Base-by-base conservation (phyloP, 2,888 invertebrate genomes). In the Ectobius pallidus region DNA sequence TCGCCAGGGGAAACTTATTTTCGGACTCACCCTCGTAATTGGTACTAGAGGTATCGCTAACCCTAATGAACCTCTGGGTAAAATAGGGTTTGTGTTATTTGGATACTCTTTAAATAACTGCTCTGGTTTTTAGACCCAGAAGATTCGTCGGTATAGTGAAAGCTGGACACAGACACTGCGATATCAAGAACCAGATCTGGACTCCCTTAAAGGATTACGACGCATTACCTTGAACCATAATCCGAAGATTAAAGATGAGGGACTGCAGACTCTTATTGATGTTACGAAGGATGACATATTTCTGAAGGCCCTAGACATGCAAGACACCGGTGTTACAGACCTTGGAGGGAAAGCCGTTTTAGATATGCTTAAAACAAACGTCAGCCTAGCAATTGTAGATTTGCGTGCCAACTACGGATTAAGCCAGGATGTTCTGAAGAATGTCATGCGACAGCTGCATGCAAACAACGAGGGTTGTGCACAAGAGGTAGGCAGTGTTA, bases 161-260 rank as follows among this genome's bases (percentile, higher is more conserved):
- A 91, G 91, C 74, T 94, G 94, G 94, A 90, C 91, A 75, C 90
- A 91, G 77, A 92, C 93, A 7, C 81, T 94, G 70, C 87, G 94
- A n/a, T 93, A 93, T 80, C 87, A 91, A 18, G 85, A 90, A 62
- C 92, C 93, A 0, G 88, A 92, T 77, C 82, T 91, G n/a, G 90
- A 90, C 74, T 82, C 87, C 0, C 92, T 93, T 88, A 87, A 90
- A 0, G 94, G 94, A 0, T 82, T 94, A 22, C 87, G 91, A 63
- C 85, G 90, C 49, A 85, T 94, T 73, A 87, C 89, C 0, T 79
- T 94, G 22, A 92, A 92, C 78, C 87, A 87, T 42, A 94, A 94
- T 82, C 87, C 88, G 0, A 85, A 85, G 74, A 82, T 94, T 16
- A 88, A 89, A 0, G 92, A 93, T 80, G 83, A 83, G 0, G 93